These are phyloP conservation scores for Dipodomys stephensi DNA, from an alignment of 2,113 vertebrate species.

Conservation along the genomic window DNA sequence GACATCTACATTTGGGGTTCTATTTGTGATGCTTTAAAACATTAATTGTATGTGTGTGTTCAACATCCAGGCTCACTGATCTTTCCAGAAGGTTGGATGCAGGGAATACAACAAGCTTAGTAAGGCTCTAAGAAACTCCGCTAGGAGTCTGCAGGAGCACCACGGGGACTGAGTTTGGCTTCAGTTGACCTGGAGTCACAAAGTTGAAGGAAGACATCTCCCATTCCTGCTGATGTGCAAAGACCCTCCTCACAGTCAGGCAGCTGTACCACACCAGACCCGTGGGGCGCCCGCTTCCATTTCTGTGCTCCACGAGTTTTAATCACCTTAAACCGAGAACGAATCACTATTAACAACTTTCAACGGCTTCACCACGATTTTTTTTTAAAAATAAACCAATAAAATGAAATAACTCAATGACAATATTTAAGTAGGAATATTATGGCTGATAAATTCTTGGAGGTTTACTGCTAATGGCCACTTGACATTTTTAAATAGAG, in stretches of 20 bases:
- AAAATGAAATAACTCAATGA: conserved; percentile 69
- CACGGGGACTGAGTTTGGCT: background rate
- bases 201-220: background rate
- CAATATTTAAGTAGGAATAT: conserved; percentile 82
- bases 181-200: background rate
- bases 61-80: background rate
- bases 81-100: background rate
- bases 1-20: background rate
- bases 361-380: conserved; percentile 40
- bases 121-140: background rate
- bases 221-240: background rate
- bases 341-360: conserved; percentile 59
- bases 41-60: background rate
- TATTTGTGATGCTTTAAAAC: background rate
- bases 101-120: background rate
- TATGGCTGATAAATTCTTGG: conserved; percentile 77
- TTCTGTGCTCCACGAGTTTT: background rate
- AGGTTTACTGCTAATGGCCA: conserved; percentile 81
- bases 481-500: conserved; percentile 84
- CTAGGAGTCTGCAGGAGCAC: rapidly evolving
- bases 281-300: no score
- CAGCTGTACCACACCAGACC: no score
- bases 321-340: conserved; percentile 66
- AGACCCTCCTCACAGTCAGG: background rate
- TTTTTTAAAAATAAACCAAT: conserved; percentile 64